phyloP scores from a whole-genome alignment of 2,113 vertebrate species.

The Sus scrofa region DNA sequence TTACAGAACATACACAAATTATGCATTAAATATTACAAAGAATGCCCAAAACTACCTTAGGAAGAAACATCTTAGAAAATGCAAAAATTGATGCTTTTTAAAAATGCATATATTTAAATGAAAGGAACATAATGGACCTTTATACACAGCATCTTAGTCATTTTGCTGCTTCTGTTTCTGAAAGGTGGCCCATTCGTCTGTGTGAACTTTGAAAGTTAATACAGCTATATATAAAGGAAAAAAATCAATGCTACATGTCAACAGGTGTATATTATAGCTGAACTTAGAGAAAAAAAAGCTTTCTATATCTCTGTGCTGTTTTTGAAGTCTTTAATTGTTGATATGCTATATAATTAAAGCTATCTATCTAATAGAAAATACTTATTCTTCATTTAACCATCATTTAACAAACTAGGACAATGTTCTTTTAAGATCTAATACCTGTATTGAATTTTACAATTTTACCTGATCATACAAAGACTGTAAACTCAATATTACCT shows the following conservation, averaged over 20 bases:
- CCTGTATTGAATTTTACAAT: constrained; percentile 43
- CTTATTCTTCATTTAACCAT: constrained; percentile 62
- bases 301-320: not conserved
- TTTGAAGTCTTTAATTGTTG: constrained; percentile 68
- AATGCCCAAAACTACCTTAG: not conserved
- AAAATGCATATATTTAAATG: constrained; percentile 19
- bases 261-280: constrained; percentile 69
- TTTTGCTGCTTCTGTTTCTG: constrained; percentile 71
- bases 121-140: constrained; percentile 48
- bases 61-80: constrained; percentile 7
- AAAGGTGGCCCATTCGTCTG: constrained; percentile 71
- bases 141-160: constrained; percentile 45
- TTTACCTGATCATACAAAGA: constrained; percentile 55
- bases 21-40: constrained; percentile 40
- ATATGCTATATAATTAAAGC: constrained; percentile 66
- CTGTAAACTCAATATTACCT: constrained; percentile 4
- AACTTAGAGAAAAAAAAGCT: constrained; percentile 73
- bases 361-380: constrained; percentile 57
- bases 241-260: constrained; percentile 79
- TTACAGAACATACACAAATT: not conserved
- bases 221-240: constrained; percentile 56
- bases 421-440: constrained; percentile 38
- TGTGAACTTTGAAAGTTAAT: constrained; percentile 83
- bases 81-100: not conserved
- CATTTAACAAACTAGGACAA: not conserved